Evolutionary conservation across 2,797 vertebrate species (phyloP), one percentile per base, ranked within the genome.

Genomic region (Lepus townsendii): DNA sequence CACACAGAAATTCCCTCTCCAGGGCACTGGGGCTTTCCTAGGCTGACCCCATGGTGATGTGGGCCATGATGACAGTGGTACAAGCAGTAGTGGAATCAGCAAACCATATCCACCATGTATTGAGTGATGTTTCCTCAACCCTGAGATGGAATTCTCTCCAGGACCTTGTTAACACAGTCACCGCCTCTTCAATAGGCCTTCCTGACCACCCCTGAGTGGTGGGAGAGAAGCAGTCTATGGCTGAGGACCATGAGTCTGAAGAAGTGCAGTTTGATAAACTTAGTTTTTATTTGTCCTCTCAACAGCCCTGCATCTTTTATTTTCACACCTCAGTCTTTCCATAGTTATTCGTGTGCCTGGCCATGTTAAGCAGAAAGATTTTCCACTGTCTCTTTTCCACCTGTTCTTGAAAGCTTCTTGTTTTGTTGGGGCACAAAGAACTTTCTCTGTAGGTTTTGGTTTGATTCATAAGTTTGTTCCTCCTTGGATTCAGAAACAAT

Each of bases 391-490:
- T 92, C 54, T 63, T 88, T 90, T 68, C 88, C 85, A 16, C 47
- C 12, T 82, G 2, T 42, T 87, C 42, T 86, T 86, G 54, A 26
- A 83, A 66, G 22, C 4, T 86, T 94, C 57, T 79, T 79, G 27
- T 32, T n/a, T 38, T 88, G 77, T 72, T 62, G 20, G 35, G 47
- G 19, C 27, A 73, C 52, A 79, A 90, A 90, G 38, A 80, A 30
- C 71, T 26, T 60, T 26, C 80, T 47, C 3, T 35, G 42, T 73
- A 30, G 42, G 14, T 71, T 30, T 95, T 60, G 20, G 20, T 54
- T 94, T 84, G 26, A 88, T 88, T 76, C 13, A 4, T 73, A 69
- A 62, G 14, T 35, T 75, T 87, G 60, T 85, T 80, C 42, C 57
- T 47, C 50, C 50, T 80, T 87, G 73, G 52, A 76, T 77, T 84